Evolutionary conservation across 2,797 vertebrate genomes (phyloP).

Genomic region (Rhynchonycteris naso): DNA sequence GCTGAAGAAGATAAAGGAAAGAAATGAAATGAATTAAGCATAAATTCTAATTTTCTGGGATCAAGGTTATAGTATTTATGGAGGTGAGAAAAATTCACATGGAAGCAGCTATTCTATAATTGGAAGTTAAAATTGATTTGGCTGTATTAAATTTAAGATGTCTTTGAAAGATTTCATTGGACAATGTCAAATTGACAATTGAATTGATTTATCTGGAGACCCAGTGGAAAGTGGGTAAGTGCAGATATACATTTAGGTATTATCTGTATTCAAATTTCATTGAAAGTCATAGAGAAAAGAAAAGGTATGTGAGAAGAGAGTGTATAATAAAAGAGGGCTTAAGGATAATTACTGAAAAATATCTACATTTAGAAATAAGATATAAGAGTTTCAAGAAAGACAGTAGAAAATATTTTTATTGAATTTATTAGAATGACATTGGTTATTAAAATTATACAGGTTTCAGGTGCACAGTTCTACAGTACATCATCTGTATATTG

Average conservation of each 20-base stretch:
- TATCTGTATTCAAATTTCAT: neutral
- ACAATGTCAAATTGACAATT: neutral
- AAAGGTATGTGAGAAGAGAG: neutral
- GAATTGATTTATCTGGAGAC: conserved; percentile 1
- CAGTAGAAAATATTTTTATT: neutral
- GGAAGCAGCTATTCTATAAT: neutral
- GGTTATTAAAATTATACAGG: no score
- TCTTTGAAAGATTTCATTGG: neutral
- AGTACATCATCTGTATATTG: no score
- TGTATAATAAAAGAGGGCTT: neutral
- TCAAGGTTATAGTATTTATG: neutral
- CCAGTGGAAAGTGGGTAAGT: neutral
- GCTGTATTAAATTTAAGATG: conserved; percentile 2
- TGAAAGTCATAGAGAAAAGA: neutral
- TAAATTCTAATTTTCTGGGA: neutral
- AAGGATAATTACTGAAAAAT: neutral
- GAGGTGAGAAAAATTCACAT: neutral
- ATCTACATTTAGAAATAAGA: neutral
- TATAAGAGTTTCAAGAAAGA: neutral
- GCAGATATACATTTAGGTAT: neutral
- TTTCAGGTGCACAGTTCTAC: no score
- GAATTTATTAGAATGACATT: neutral
- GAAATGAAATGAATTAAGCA: neutral
- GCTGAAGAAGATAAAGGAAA: neutral
- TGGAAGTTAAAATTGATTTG: neutral